A percentile compares a stretch with the other conserved stretches of the same genome.
phyloP scores from a whole-genome alignment of 2,797 vertebrate species.

The Mastacembelus armatus region DNA sequence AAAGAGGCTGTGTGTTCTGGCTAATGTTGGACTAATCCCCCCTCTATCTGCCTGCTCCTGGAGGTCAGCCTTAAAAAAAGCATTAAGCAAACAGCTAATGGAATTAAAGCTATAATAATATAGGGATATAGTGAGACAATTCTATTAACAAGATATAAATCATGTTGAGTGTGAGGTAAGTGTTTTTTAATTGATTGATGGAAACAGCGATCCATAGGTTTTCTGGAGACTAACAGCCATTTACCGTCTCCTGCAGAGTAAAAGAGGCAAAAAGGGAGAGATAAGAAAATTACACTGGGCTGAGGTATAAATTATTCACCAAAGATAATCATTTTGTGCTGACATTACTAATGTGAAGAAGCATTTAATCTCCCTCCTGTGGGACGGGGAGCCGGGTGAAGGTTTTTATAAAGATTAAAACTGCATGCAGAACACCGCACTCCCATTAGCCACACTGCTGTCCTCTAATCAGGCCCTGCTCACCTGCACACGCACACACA shows the following conservation, averaged over 20 bases:
- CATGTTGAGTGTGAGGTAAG: constrained; percentile 99
- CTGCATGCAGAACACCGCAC: constrained; percentile 61
- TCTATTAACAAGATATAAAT: constrained; percentile 99
- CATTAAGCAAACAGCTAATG: constrained; percentile 98
- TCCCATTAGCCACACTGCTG: constrained; percentile 66
- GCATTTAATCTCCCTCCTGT: constrained; percentile 94
- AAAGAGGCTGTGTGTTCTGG: constrained; percentile 85
- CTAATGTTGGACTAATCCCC: constrained; percentile 87
- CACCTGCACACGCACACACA: constrained; percentile 4
- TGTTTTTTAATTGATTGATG: constrained; percentile 99
- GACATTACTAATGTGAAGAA: constrained; percentile 99
- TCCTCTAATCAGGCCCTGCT: constrained; percentile 65
- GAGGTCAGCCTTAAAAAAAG: constrained; percentile 94
- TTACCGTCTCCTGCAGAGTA: constrained; percentile 90
- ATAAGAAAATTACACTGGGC: constrained; percentile 92
- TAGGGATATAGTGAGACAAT: constrained; percentile 99
- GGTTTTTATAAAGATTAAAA: constrained; percentile 87
- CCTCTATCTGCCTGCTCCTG: constrained; percentile 80
- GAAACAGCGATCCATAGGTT: constrained; percentile 92
- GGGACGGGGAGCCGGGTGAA: constrained; percentile 76
- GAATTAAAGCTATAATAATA: constrained; percentile 99
- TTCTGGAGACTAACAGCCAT: constrained; percentile 93
- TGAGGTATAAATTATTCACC: constrained; percentile 96
- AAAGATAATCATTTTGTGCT: constrained; percentile 98
- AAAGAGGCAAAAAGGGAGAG: constrained; percentile 90